Conservation (phyloP, 2,797 vertebrate species). For the Amphiprion clarkii region DNA sequence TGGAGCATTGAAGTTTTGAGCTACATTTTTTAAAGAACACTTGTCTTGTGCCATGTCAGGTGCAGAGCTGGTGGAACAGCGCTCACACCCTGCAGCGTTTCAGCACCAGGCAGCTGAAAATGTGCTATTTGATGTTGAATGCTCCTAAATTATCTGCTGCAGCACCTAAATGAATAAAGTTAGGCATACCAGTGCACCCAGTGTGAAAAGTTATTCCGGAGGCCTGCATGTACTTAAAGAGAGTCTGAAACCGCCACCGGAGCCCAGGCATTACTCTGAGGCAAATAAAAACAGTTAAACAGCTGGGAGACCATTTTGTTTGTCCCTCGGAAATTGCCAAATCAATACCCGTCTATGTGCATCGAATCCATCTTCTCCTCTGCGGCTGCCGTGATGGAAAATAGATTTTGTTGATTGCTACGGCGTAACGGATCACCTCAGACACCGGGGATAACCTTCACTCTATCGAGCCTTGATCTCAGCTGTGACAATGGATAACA, state of each 20-base stretch:
- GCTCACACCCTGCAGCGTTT: no score
- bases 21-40: no score
- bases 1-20: no score
- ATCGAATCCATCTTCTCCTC: constrained; percentile 61
- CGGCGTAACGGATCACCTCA: constrained; percentile 51
- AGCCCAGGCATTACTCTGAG: constrained; percentile 29
- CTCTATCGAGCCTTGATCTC: constrained; percentile 47
- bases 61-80: no score
- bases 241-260: neutral
- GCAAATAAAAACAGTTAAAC: constrained; percentile 46
- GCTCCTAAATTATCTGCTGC: no score
- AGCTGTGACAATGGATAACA: constrained; percentile 46
- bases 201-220: no score
- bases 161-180: no score
- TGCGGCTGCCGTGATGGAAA: constrained; percentile 48
- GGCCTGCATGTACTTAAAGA: constrained; percentile 20
- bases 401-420: constrained; percentile 69
- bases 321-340: constrained; percentile 58
- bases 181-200: no score
- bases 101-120: no score
- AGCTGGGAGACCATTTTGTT: constrained; percentile 51
- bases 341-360: constrained; percentile 61
- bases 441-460: constrained; percentile 57
- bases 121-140: no score
- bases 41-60: no score